These are phyloP conservation scores for Oncorhynchus tshawytscha DNA, from an alignment of 2,113 vertebrate genomes.

Conservation along the genomic window DNA sequence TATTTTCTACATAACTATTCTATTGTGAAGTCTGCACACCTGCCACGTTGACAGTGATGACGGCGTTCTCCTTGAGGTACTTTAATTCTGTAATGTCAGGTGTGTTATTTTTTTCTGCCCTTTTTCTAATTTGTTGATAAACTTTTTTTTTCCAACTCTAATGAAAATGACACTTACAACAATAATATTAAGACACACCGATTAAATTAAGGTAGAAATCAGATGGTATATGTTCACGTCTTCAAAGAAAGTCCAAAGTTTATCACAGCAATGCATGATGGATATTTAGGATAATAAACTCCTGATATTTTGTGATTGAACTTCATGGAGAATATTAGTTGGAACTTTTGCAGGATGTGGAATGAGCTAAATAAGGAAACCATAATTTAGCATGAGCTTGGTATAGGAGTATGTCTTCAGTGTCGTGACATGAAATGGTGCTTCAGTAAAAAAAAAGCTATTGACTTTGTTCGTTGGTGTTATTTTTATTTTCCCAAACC, in stretches of 20 bases:
- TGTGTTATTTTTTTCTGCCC: conserved; percentile 67
- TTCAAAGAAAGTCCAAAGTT: not conserved
- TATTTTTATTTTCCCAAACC: conserved; percentile 11
- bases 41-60: conserved; percentile 43
- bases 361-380: conserved; percentile 42
- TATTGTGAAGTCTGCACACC: conserved; percentile 63
- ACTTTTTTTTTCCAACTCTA: conserved; percentile 31
- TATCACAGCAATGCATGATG: not conserved
- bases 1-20: conserved; percentile 57
- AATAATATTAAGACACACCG: not conserved
- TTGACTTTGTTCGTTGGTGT: conserved; percentile 25
- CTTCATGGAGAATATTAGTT: too few species aligned
- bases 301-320: not conserved
- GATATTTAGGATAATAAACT: conserved; percentile 2
- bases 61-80: conserved; percentile 41
- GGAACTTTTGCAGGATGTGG: conserved; percentile 35
- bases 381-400: conserved; percentile 46
- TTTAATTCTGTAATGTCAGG: conserved; percentile 27
- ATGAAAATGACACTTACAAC: conserved; percentile 17
- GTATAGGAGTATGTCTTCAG: conserved; percentile 48
- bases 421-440: conserved; percentile 50
- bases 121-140: conserved; percentile 46
- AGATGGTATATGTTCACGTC: too few species aligned
- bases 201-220: not conserved
- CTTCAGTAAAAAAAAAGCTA: conserved; percentile 51